Evolutionary conservation across 2,888 invertebrate species (phyloP), one percentile per base, ranked within the genome.

Genomic region (Pseudococcus viburni): DNA sequence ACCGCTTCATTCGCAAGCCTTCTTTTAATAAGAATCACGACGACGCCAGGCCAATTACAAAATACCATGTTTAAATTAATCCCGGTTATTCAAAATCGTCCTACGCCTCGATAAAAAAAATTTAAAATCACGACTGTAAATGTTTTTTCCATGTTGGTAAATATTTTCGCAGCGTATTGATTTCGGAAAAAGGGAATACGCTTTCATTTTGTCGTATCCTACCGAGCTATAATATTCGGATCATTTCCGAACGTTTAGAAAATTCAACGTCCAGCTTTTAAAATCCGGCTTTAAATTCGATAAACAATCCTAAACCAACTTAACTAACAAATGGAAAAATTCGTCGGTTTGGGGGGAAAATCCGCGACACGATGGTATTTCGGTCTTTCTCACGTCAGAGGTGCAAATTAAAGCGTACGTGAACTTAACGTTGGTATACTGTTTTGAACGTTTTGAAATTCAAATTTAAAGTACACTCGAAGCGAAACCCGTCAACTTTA

Each of bases 111-210:
- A 33, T 33, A 73, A 73, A 73, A 73, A 68, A 73, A 73, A 5
- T 68, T 73, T 33, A 17, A 33, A 33, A 64, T 73, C 15, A 33
- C 39, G 64, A 22, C 22, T 33, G 73, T 33, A 73, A 73, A 73
- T 73, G 73, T 73, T 73, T 73, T 73, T 73, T 33, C 17, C 33
- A 12, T 73, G 73, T 73, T 33, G 73, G 73, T 73, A 73, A 73
- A 73, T 73, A 73, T 73, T 73, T 33, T 73, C 9, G 6, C 33
- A 33, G 33, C 4, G 4, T 73, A 73, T 73, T 4, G 73, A 17
- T 2, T 7, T 8, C 15, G 3, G 17, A 73, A 73, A 33, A 73
- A 73, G 33, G 4, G 9, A 64, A 68, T 68, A 26, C 12, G 73
- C 73, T 73, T 33, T 33, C 6, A 73, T 26, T 73, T 26, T 5